These are phyloP conservation scores for Poeciliopsis prolifica DNA, from an alignment of 2,113 vertebrate genomes.

Conservation along the genomic window DNA sequence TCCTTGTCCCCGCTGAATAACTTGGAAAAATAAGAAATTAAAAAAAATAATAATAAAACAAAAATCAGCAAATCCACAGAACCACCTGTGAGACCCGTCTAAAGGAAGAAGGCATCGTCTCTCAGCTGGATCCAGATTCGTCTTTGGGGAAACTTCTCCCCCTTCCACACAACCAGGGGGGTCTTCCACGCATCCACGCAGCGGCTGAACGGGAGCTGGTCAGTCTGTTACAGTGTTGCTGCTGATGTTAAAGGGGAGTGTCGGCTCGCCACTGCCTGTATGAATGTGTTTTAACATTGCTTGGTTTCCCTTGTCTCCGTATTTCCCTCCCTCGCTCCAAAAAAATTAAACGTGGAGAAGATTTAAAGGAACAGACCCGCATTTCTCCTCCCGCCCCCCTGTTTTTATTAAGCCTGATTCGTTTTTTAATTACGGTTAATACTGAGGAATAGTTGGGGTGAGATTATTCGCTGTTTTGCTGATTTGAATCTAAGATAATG, in stretches of 20 bases:
- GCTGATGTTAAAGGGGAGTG: constrained; percentile 46
- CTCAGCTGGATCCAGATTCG: constrained; percentile 62
- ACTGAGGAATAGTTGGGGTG: too few species aligned
- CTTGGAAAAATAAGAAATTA: constrained; percentile 27
- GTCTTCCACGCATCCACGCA: constrained; percentile 66
- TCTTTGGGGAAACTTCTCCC: constrained; percentile 78
- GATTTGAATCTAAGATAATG: too few species aligned
- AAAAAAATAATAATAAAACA: constrained; percentile 28
- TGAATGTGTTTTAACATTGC: constrained; percentile 29
- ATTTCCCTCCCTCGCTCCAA: constrained; percentile 47
- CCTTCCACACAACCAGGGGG: constrained; percentile 69
- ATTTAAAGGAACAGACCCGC: constrained; percentile 71
- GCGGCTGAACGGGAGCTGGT: constrained; percentile 38
- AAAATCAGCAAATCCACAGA: constrained; percentile 78
- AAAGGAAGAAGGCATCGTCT: constrained; percentile 75
- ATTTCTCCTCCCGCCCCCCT: constrained; percentile 27
- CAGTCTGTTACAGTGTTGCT: constrained; percentile 28
- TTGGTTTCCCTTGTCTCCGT: constrained; percentile 22
- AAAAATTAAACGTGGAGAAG: constrained; percentile 44
- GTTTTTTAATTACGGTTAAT: not conserved
- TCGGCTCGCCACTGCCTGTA: constrained; percentile 16
- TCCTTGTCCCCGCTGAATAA: constrained; percentile 65
- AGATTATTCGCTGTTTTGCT: too few species aligned
- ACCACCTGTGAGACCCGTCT: constrained; percentile 58
- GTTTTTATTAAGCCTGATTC: not conserved